These are phyloP conservation scores for Hylaeus volcanicus DNA, from an alignment of 1,140 invertebrate species.

Conservation along the genomic window DNA sequence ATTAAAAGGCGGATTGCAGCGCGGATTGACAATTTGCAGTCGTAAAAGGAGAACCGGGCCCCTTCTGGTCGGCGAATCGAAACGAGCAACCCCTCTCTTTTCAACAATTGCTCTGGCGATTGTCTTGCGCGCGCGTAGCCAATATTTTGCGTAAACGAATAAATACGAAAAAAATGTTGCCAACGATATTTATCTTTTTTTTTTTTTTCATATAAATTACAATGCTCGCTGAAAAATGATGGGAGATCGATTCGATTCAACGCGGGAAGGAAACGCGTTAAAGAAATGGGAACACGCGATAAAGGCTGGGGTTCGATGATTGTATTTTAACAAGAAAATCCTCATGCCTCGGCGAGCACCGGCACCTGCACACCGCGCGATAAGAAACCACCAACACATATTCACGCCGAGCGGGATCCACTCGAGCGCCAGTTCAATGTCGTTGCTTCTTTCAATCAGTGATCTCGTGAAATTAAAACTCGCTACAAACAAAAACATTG, in stretches of 20 bases:
- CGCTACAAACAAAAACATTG: too few species aligned
- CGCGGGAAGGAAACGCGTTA: constrained; percentile 24
- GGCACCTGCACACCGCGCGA: constrained; percentile 68
- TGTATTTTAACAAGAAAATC: constrained; percentile 67
- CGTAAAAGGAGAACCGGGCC: constrained; percentile 54
- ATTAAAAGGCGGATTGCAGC: constrained; percentile 64
- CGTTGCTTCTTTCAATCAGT: neutral
- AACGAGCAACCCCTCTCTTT: constrained; percentile 41
- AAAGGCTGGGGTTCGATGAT: constrained; percentile 58
- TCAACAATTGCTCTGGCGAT: constrained; percentile 61
- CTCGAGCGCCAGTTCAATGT: neutral
- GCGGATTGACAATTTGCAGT: constrained; percentile 73
- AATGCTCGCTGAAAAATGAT: constrained; percentile 9
- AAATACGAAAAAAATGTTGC: too few species aligned
- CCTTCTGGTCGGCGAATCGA: constrained; percentile 47
- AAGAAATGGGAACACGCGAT: constrained; percentile 48
- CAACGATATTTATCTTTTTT: too few species aligned
- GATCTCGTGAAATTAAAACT: neutral
- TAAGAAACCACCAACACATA: constrained; percentile 62
- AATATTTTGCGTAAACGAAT: neutral
- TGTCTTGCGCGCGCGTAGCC: constrained; percentile 29
- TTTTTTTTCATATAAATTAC: neutral
- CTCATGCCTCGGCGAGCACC: constrained; percentile 64
- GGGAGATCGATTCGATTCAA: constrained; percentile 13
- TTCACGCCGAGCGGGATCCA: constrained; percentile 12